Evolutionary conservation across 2,888 invertebrate species (phyloP), one percentile per base, ranked within the genome.

Genomic region (Oconnorella tubifera): DNA sequence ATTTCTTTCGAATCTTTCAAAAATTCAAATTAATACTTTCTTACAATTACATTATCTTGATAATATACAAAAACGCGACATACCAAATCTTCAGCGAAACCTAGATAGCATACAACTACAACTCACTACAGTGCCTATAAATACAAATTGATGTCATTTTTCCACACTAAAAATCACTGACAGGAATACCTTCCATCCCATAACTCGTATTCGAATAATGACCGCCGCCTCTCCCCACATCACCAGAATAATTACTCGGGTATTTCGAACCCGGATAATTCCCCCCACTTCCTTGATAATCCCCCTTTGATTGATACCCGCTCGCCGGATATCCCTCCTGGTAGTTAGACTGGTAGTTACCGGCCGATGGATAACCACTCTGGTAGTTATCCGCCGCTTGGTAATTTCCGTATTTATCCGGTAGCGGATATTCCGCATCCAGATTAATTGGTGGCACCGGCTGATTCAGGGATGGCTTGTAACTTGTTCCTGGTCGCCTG

Each of bases 401-500:
- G 40, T 40, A 40, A 40, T 19, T 40, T 19, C 6, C 10, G 10
- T 14, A 19, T 19, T 51, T 6, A 25, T 10, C 25, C 6, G 53
- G 53, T 19, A 51, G 10, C 14, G 53, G 14, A 25, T 51, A 51
- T 19, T 51, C 53, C n/a, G n/a, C n/a, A 23, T 51, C 53, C 10
- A 51, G 14, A 25, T 51, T 51, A 25, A 23, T 27, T 6, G 53
- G 14, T 6, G 10, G 10, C 23, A 51, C 53, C 10, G 10, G 10
- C 14, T 51, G 53, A 19, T 51, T 23, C 6, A 23, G 14, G 53
- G 40, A 40, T 19, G 53, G 53, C 25, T 51, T 51, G 25, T 51
- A 51, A 27, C 53, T 51, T 6, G 53, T 51, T 6, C 53, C 53
- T 6, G 53, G 53, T 6, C 53, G 53, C 53, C 53, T 10, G 53